Evolutionary conservation across 2,888 invertebrate genomes (phyloP), one percentile per base, ranked within the genome.

Genomic region (Calameuta filiformis): DNA sequence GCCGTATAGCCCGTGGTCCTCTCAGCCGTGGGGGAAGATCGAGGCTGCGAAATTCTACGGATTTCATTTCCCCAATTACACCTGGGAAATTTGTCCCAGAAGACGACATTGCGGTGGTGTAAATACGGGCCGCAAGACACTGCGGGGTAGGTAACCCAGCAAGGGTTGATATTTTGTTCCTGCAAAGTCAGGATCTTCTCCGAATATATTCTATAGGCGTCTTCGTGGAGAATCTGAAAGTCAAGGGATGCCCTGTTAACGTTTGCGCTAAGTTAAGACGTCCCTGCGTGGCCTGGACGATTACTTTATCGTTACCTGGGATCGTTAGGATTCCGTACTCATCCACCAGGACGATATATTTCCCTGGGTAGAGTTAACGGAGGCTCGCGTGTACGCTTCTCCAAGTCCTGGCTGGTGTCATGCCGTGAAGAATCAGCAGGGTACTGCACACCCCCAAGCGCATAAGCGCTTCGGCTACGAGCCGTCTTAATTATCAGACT

Each of bases 11-110:
- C 76, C 31, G 23, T n/a, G 73, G 40, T 33, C 31, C 23, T 37
- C 35, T 23, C 30, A 15, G 56, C 23, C 15, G 56, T 2, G 23
- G 56, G 71, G 33, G 31, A 12, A 31, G 23, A 3, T 78, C 37
- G 56, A 56, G 74, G 77, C 73, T 75, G 76, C 82, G 84, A 86
- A 89, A 89, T 89, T 86, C 87, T 84, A 85, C 85, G 86, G 85
- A 89, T 90, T 89, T 90, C 88, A 90, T 90, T 88, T 82, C 83
- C 84, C 87, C 89, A 88, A 89, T 90, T 90, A 90, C 87, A 88
- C 86, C 84, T 82, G 87, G 56, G 83, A 85, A 88, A 89, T 87
- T 89, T 89, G 88, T 89, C 85, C 80, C 79, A 69, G 71, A 81
- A 81, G 81, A 82, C 77, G 73, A 78, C 81, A 75, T 82, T 86